Conservation (phyloP, 2,113 vertebrate species). For the Esox niger region DNA sequence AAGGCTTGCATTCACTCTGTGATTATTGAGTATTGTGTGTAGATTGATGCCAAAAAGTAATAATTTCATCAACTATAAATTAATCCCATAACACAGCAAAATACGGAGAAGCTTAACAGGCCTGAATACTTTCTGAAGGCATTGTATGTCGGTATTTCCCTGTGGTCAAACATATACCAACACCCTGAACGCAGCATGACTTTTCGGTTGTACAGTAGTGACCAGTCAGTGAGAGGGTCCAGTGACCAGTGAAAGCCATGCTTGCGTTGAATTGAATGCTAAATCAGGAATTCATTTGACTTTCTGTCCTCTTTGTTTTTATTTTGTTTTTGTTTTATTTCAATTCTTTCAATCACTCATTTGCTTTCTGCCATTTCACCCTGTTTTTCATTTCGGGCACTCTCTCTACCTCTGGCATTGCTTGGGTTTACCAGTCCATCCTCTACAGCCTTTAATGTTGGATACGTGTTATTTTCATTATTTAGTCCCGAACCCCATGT, state of each 20-base stretch:
- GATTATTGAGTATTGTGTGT: too few relatives aligned
- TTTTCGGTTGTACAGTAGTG: slow-evolving; percentile 12
- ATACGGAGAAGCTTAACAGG: too few relatives aligned
- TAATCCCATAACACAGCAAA: too few relatives aligned
- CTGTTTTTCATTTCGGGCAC: slow-evolving; percentile 23
- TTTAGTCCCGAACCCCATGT: slow-evolving; percentile 96
- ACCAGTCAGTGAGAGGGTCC: background rate
- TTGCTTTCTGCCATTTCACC: slow-evolving; percentile 66
- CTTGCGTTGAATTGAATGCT: slow-evolving; percentile 52
- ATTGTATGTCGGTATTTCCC: slow-evolving; percentile 39
- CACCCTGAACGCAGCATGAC: slow-evolving; percentile 21
- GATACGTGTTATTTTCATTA: slow-evolving; percentile 84
- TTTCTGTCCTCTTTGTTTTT: slow-evolving; percentile 68
- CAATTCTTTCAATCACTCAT: slow-evolving; percentile 47
- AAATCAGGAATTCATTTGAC: slow-evolving; percentile 74
- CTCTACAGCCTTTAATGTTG: slow-evolving; percentile 82
- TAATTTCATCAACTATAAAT: too few relatives aligned
- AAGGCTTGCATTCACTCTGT: too few relatives aligned
- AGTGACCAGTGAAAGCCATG: slow-evolving; percentile 5
- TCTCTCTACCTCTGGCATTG: slow-evolving; percentile 64
- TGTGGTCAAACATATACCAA: slow-evolving; percentile 47
- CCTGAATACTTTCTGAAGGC: too few relatives aligned
- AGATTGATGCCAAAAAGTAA: too few relatives aligned
- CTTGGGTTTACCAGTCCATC: slow-evolving; percentile 80
- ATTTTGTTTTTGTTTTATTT: slow-evolving; percentile 19